phyloP scores from a whole-genome alignment of 2,797 vertebrate species.

The Pterois miles region DNA sequence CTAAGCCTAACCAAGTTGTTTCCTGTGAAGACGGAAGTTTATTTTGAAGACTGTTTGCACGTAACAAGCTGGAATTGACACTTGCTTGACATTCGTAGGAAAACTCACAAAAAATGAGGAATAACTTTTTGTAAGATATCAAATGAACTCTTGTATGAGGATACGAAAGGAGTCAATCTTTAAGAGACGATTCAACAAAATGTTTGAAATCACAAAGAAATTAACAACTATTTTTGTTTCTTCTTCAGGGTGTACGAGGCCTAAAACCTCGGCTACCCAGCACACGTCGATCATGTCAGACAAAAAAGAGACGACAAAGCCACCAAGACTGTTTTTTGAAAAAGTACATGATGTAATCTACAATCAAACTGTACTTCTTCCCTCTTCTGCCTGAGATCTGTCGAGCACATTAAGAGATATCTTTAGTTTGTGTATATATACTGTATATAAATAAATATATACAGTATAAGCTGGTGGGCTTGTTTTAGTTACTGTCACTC shows the following conservation, averaged over 20 bases:
- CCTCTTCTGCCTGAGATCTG: conserved; percentile 64
- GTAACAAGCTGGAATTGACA: too few relatives aligned
- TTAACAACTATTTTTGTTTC: conserved; percentile 5
- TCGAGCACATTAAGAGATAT: conserved; percentile 65
- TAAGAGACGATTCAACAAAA: background rate
- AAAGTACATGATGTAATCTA: conserved; percentile 59
- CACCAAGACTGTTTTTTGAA: conserved; percentile 61
- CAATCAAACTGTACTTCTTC: conserved; percentile 60
- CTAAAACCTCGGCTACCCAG: conserved; percentile 54
- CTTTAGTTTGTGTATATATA: conserved; percentile 43
- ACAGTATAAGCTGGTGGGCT: conserved; percentile 51
- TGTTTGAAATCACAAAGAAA: too few relatives aligned
- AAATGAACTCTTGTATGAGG: too few relatives aligned
- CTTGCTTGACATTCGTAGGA: too few relatives aligned
- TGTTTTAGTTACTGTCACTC: conserved; percentile 52
- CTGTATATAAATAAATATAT: background rate
- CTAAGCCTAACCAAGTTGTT: too few relatives aligned
- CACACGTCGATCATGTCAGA: conserved; percentile 42
- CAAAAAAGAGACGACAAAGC: conserved; percentile 12
- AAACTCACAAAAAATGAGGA: too few relatives aligned
- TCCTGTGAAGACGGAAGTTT: too few relatives aligned
- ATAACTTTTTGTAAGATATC: too few relatives aligned
- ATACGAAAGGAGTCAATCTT: background rate
- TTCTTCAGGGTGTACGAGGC: conserved; percentile 84
- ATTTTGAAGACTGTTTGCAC: too few relatives aligned